Base-by-base conservation (phyloP, 2,888 invertebrate species). In the Argynnis bischoffii region DNA sequence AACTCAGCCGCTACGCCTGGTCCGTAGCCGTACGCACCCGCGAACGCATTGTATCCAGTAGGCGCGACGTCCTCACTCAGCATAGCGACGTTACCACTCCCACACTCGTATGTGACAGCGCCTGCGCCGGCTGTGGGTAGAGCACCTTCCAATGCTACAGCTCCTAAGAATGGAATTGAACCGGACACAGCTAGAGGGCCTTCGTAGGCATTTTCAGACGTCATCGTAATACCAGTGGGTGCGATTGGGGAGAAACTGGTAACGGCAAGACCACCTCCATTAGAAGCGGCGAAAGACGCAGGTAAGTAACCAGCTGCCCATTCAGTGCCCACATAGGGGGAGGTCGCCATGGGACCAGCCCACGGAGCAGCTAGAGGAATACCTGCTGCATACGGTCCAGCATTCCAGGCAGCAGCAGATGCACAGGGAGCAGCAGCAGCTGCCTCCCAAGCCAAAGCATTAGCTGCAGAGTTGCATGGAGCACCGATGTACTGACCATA, bases 181-280 rank as follows among this genome's bases (percentile, higher is more conserved):
- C 76, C 75, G 35, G 60, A 63, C 2, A 74, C 74, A 21, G 70
- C 68, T 3, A 77, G 60, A 18, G 74, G 60, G 11, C 76, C 75
- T 63, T 72, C 72, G 55, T 83, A 81, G 4, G 73, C 78, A 64
- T 85, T 84, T 66, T 87, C 83, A 6, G 86, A 86, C 11, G 77
- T 53, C 15, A 75, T 70, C 1, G 75, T 72, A 4, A 85, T 74
- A 4, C 85, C 85, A 14, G 74, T 77, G 0, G 85, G 84, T 4
- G 80, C 72, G 14, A 82, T 77, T 0, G 81, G 81, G 0, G 83
- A 83, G 0, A 67, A 6, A 53, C 81, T 81, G 14, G 79, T 77
- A 21, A 75, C 67, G 8, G 69, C 63, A 35, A 76, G 63, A 21
- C 67, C 69, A 5, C 69, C 72, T 51, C 74, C 74, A 15, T 67